Evolutionary conservation across 2,113 vertebrate genomes (phyloP), one percentile per base, ranked within the genome.

Genomic region (Daboia siamensis): DNA sequence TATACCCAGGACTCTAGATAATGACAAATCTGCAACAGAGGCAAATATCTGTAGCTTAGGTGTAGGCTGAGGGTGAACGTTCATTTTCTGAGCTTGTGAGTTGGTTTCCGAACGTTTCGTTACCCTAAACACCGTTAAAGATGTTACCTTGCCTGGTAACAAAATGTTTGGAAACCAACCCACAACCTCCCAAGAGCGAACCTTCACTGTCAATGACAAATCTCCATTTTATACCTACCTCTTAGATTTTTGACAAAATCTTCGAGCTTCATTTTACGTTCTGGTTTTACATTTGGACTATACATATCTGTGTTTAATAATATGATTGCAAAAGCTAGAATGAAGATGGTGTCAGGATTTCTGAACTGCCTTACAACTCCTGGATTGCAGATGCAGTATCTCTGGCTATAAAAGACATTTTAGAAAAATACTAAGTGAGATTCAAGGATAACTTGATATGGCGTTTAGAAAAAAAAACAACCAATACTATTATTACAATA

Each of bases 251-350:
- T 99, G 96, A 99, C 97, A 89, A 99, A 99, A 95, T 99, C 99
- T 95, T 99, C 99, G 15, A 99, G 97, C 96, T 99, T 99, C 99
- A 99, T 99, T 96, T 99, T 99, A 90, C 99, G 98, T 97, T 99
- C 99, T 0, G 99, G 98, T 94, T 99, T 99, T 95, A 99, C 99
- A 3, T 98, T 99, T 94, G 99, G 99, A 96, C 99, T 99, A 97
- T 99, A 99, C 99, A 99, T 99, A 97, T 99, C 99, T 0, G 99
- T 99, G 97, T 99, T 99, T 96, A 99, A 98, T 94, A 99, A 98
- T 97, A 99, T 99, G 97, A 99, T 98, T 94, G 99, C 99, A 17
- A 99, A 99, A 48, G 99, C 99, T 96, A 99, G 97, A 97, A 99
- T 99, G 97, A 99, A 99, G 97, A 99, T 99, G 95, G 99, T 99